Conservation (phyloP, 1,140 invertebrate genomes). For the Bemisia tabaci region DNA sequence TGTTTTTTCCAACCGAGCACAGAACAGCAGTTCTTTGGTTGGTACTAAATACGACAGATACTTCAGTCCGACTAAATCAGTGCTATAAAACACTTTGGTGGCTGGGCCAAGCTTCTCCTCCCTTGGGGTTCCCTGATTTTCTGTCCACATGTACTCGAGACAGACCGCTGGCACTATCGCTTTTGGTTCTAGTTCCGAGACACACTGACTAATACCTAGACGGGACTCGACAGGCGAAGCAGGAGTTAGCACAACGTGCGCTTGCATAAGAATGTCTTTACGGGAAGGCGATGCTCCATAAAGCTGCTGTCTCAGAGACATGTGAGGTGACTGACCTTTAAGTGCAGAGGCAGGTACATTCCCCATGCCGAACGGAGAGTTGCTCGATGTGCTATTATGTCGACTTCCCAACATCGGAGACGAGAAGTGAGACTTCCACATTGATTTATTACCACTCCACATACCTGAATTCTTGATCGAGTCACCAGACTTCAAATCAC, state of each 20-base stretch:
- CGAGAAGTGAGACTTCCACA: background rate
- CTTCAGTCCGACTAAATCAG: slow-evolving; percentile 66
- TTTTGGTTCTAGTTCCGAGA: slow-evolving; percentile 34
- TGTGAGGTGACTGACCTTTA: background rate
- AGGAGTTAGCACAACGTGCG: background rate
- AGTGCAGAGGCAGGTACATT: background rate
- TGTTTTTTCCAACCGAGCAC: slow-evolving; percentile 60
- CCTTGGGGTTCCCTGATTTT: slow-evolving; percentile 40
- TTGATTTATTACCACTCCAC: background rate
- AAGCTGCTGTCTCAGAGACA: background rate
- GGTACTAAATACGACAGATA: slow-evolving; percentile 70
- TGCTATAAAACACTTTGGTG: slow-evolving; percentile 62
- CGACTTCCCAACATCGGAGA: background rate
- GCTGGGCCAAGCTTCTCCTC: slow-evolving; percentile 39
- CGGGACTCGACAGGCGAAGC: slow-evolving; percentile 13
- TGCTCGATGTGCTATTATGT: background rate
- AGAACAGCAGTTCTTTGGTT: slow-evolving; percentile 47
- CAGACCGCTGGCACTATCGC: slow-evolving; percentile 71
- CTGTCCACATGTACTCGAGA: slow-evolving; percentile 78
- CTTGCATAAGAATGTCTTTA: background rate
- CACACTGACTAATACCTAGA: slow-evolving; percentile 13
- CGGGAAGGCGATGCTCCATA: background rate
- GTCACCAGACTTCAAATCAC: background rate
- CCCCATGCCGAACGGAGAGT: background rate
- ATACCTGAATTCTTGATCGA: background rate